Evolutionary conservation across 2,888 invertebrate species (phyloP).

Genomic region (Acanthopleura granulata): DNA sequence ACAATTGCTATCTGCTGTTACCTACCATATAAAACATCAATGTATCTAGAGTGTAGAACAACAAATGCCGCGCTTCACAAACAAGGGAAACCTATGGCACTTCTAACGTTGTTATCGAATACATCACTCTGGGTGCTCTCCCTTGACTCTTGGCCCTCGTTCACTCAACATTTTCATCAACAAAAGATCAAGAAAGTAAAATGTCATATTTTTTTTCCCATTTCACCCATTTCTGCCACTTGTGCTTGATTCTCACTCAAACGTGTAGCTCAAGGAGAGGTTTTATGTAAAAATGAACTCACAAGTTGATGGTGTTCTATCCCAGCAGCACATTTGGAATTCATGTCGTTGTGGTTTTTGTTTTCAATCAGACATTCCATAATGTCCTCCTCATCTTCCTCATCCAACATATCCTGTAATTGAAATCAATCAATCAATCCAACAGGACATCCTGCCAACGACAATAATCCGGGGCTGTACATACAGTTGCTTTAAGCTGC

Average conservation of each 20-base stretch:
- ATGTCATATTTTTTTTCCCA: no score
- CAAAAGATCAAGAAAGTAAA: no score
- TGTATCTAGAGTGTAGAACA: no score
- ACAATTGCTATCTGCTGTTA: no score
- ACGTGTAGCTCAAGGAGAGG: neutral
- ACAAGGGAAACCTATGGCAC: no score
- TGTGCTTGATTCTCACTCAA: neutral
- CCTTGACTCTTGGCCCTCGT: no score
- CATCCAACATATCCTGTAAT: conserved; percentile 48
- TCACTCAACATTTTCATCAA: no score
- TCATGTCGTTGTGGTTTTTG: conserved; percentile 88
- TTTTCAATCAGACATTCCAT: conserved; percentile 94
- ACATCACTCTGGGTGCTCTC: no score
- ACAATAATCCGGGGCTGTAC: conserved; percentile 86
- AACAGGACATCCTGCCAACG: conserved; percentile 91
- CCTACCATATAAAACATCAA: no score
- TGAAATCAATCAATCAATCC: neutral
- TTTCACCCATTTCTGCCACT: no score
- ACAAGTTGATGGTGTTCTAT: conserved; percentile 96
- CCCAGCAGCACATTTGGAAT: conserved; percentile 89
- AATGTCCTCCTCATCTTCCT: conserved; percentile 78
- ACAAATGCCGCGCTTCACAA: no score
- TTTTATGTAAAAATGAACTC: conserved; percentile 28
- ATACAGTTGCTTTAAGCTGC: conserved; percentile 89
- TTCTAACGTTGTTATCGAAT: no score